These are phyloP conservation scores for Tetrax tetrax DNA, from an alignment of 2,113 vertebrate genomes.

Conservation along the genomic window DNA sequence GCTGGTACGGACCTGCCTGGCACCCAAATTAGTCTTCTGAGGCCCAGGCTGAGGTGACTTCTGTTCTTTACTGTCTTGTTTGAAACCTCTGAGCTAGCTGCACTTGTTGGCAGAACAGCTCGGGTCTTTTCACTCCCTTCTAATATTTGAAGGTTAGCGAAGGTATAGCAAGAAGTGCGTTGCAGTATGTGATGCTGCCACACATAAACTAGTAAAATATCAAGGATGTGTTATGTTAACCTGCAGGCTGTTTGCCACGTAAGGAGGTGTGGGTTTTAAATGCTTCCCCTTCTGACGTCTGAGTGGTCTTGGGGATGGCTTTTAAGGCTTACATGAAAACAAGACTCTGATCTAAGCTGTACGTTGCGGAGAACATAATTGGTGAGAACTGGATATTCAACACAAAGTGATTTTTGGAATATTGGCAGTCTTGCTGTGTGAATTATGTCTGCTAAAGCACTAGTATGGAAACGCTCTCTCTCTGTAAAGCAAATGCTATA, in stretches of 20 bases:
- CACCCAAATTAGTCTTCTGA: not conserved
- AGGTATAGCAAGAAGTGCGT: not conserved
- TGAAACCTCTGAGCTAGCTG: not conserved
- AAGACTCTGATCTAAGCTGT: not conserved
- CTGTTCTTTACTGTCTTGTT: not conserved
- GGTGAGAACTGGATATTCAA: not conserved
- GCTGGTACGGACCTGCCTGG: not conserved
- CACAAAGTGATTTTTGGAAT: not conserved
- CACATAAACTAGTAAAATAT: not conserved
- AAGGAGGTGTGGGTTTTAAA: not conserved
- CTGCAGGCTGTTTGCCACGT: not conserved
- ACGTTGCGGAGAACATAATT: not conserved
- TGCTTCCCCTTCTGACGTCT: not conserved
- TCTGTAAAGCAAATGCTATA: not conserved
- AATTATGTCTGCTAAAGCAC: not conserved
- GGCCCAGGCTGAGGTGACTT: not conserved
- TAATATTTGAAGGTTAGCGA: not conserved
- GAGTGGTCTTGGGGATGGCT: not conserved
- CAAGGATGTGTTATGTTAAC: not conserved
- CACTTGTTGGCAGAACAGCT: too few relatives aligned
- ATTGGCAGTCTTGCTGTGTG: not conserved
- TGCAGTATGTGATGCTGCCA: not conserved
- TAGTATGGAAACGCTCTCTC: fast-evolving
- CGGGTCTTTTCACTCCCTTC: not conserved
- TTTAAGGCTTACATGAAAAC: not conserved